These are phyloP conservation scores for Psittacula derbiana DNA, from an alignment of 2,797 vertebrate species.

Conservation along the genomic window DNA sequence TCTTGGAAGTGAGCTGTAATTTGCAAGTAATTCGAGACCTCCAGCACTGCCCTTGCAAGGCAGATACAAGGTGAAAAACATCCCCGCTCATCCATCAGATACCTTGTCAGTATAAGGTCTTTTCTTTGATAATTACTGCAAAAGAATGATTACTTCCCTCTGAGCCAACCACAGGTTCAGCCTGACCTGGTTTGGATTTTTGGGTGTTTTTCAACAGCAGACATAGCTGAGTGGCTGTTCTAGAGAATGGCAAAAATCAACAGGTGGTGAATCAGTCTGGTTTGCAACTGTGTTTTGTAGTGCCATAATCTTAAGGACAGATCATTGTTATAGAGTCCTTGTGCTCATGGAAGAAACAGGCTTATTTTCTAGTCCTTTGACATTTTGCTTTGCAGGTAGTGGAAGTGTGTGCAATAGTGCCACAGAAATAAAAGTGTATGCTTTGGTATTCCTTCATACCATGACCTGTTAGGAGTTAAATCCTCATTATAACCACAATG, in stretches of 20 bases:
- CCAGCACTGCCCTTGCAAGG: not conserved
- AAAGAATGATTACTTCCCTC: not conserved
- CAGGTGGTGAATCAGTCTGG: not conserved
- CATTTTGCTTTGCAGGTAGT: not conserved
- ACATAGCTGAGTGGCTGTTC: not conserved
- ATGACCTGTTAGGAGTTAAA: not conserved
- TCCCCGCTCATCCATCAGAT: not conserved
- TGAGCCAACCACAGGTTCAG: not conserved
- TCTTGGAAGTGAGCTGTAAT: not conserved
- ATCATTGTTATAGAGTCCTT: not conserved
- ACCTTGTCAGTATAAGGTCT: not conserved
- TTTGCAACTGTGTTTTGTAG: not conserved
- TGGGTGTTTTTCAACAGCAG: not conserved
- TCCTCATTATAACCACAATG: not conserved
- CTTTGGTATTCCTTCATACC: not conserved
- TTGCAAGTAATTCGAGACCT: not conserved
- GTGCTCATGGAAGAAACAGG: not conserved
- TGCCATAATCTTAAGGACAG: not conserved
- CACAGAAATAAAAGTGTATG: fast-evolving
- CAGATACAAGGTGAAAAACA: not conserved
- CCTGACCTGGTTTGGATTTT: not conserved
- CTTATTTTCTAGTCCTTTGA: not conserved
- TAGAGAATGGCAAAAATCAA: not conserved
- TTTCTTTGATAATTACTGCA: not conserved
- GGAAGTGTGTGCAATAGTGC: not conserved